Evolutionary conservation across 1,140 invertebrate species (phyloP).

Genomic region (Pseudomyrmex dendroicus): DNA sequence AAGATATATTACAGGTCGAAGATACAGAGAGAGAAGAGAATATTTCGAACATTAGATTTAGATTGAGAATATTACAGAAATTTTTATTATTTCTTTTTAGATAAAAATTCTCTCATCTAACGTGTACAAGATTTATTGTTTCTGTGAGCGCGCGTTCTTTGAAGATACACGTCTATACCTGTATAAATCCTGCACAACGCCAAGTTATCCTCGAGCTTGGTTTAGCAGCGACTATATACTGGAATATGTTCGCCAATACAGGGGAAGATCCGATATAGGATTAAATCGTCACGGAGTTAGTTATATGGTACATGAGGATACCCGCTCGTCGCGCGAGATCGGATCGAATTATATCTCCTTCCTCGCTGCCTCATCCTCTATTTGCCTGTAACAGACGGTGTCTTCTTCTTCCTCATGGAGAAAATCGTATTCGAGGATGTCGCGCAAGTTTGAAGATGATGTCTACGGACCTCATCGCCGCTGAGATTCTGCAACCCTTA

Average conservation of each 20-base stretch:
- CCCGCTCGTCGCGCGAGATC: constrained; percentile 2
- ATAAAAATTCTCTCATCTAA: background rate
- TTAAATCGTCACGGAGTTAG: constrained; percentile 64
- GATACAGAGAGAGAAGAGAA: no score
- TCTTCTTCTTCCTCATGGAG: constrained; percentile 15
- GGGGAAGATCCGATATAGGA: constrained; percentile 45
- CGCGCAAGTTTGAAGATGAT: constrained; percentile 44
- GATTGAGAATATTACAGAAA: background rate
- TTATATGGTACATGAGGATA: constrained; percentile 38
- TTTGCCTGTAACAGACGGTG: background rate
- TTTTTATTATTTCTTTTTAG: background rate
- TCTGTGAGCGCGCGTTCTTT: background rate
- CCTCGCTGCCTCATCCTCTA: background rate
- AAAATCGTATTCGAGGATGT: constrained; percentile 65
- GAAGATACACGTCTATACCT: background rate
- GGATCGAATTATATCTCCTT: constrained; percentile 68
- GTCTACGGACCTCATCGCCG: constrained; percentile 37
- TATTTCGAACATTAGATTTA: no score
- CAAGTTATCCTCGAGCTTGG: background rate
- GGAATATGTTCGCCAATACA: constrained; percentile 30
- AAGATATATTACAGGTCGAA: no score
- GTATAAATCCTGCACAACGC: constrained; percentile 13
- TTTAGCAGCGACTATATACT: constrained; percentile 26
- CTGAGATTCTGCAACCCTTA: constrained; percentile 54
- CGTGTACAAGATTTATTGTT: background rate